phyloP scores from a whole-genome alignment of 2,113 vertebrate species.

The Axis porcinus region DNA sequence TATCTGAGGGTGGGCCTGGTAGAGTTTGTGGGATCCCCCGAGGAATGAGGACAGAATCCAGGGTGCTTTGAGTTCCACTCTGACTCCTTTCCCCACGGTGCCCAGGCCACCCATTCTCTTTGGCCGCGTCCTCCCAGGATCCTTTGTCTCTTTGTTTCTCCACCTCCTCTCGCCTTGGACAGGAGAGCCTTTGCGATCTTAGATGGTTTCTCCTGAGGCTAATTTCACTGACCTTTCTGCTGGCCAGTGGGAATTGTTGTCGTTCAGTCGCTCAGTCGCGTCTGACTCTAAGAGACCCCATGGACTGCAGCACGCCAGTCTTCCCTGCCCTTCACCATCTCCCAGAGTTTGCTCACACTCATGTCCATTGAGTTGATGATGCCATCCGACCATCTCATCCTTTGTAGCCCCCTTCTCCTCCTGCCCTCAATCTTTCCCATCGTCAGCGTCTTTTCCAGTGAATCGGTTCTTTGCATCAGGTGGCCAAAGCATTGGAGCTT shows the following conservation, averaged over 20 bases:
- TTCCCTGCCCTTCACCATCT: background rate
- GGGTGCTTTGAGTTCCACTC: background rate
- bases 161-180: rapidly evolving
- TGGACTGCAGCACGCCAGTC: background rate
- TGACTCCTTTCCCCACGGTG: background rate
- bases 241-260: background rate
- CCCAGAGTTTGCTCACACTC: background rate
- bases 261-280: background rate
- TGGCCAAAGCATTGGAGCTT: background rate
- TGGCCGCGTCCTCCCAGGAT: background rate
- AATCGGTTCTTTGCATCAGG: background rate
- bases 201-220: background rate
- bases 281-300: background rate
- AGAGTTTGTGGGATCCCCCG: background rate
- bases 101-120: background rate
- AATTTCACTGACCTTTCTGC: background rate
- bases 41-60: background rate
- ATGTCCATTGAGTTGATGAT: background rate
- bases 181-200: background rate
- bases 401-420: background rate
- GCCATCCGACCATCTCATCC: background rate
- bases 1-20: background rate
- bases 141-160: background rate
- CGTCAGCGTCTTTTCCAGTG: background rate
- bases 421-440: background rate